Conservation (phyloP, 1,140 invertebrate species). For the Sycobia sp. region DNA sequence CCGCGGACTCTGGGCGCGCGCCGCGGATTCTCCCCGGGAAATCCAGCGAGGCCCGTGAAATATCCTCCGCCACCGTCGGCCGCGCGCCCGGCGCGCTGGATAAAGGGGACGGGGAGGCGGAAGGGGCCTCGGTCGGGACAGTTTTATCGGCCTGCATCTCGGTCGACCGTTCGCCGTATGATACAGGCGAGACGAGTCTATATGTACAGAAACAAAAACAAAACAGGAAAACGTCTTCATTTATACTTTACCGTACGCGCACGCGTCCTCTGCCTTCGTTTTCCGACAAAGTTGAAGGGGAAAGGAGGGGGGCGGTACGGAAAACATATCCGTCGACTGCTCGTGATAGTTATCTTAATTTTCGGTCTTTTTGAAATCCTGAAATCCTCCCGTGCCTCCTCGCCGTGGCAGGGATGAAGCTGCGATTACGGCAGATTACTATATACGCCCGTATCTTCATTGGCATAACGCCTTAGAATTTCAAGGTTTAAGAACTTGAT, state of each 20-base stretch:
- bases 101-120: no score
- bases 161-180: no score
- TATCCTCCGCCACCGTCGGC: conserved; percentile 11
- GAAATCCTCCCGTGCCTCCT: background rate
- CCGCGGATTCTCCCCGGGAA: background rate
- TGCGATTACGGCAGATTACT: conserved; percentile 18
- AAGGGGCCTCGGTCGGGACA: conserved; percentile 33
- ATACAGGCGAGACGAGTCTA: background rate
- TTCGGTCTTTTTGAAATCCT: conserved; percentile 32
- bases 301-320: no score
- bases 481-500: background rate
- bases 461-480: background rate
- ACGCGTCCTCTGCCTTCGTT: background rate
- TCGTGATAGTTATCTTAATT: conserved; percentile 28
- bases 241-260: background rate
- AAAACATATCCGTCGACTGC: conserved; percentile 14
- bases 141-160: conserved; percentile 24
- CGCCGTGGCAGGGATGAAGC: conserved; percentile 4
- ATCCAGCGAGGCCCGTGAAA: conserved; percentile 21
- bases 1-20: no score
- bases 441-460: no score
- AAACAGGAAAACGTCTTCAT: conserved; percentile 21
- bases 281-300: no score
- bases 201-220: background rate
- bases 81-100: no score